Conservation (phyloP, 2,888 invertebrate species). For the Drosophila mulleri region DNA sequence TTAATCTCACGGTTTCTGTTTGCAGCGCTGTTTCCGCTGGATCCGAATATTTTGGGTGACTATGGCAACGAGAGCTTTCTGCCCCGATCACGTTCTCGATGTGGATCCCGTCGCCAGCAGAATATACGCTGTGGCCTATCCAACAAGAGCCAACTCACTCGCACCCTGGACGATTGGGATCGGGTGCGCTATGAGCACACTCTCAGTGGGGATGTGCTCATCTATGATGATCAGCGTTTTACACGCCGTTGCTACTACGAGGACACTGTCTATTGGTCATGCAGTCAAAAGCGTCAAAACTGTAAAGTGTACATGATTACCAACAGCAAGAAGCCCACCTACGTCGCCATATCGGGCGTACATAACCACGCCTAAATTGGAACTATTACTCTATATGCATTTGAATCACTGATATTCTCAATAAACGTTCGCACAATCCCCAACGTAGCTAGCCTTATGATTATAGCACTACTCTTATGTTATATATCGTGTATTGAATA, state of each 20-base stretch:
- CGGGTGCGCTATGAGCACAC: constrained; percentile 59
- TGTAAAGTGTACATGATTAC: constrained; percentile 81
- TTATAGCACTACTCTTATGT: constrained; percentile 16
- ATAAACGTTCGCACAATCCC: constrained; percentile 38
- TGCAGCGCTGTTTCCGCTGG: constrained; percentile 42
- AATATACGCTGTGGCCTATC: constrained; percentile 33
- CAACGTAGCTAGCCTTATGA: constrained; percentile 25
- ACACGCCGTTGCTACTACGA: constrained; percentile 74
- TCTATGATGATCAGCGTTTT: constrained; percentile 75
- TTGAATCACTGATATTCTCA: constrained; percentile 14
- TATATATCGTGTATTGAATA: background rate
- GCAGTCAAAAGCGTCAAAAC: constrained; percentile 71
- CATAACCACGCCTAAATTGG: constrained; percentile 74
- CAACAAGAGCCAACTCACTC: background rate
- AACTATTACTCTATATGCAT: background rate
- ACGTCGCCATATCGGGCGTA: constrained; percentile 78
- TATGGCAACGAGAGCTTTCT: constrained; percentile 68
- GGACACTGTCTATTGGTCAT: constrained; percentile 78
- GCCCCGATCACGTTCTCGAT: constrained; percentile 27
- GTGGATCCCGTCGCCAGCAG: constrained; percentile 15
- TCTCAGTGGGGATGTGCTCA: constrained; percentile 47
- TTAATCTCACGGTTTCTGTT: constrained; percentile 6
- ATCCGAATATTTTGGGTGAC: constrained; percentile 44
- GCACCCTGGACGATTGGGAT: constrained; percentile 70
- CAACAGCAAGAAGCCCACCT: constrained; percentile 65